These are phyloP conservation scores for Diceros bicornis DNA, from an alignment of 2,797 vertebrate genomes.

Conservation along the genomic window DNA sequence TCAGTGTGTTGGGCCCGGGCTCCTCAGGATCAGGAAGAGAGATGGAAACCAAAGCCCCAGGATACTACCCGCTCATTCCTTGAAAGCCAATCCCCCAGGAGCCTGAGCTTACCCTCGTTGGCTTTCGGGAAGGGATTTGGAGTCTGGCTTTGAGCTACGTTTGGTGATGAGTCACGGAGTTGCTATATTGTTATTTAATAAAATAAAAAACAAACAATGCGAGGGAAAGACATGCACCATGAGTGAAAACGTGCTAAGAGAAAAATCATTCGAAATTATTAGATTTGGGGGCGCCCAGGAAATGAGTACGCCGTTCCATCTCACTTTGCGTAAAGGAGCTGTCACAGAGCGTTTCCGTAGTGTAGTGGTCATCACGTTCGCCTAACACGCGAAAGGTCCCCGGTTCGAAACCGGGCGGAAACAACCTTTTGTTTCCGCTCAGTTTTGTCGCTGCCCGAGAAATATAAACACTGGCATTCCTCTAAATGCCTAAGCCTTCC, in stretches of 20 bases:
- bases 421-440: neutral
- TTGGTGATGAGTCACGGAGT: neutral
- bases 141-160: neutral
- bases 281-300: too few species aligned
- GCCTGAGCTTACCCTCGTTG: neutral
- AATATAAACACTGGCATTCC: too few species aligned
- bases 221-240: neutral
- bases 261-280: neutral
- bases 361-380: conserved; percentile 83
- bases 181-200: neutral
- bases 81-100: neutral
- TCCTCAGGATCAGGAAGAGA: neutral
- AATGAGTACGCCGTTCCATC: neutral
- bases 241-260: neutral
- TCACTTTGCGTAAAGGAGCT: too few species aligned
- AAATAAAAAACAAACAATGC: neutral
- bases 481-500: neutral
- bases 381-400: conserved; percentile 83
- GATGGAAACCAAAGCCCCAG: neutral
- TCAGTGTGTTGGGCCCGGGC: neutral
- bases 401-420: conserved; percentile 85
- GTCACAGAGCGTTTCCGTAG: conserved; percentile 77
- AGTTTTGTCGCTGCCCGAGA: too few species aligned
- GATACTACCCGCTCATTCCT: neutral
- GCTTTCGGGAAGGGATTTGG: neutral